phyloP scores from a whole-genome alignment of 2,888 invertebrate genomes.

The Altica lythri region DNA sequence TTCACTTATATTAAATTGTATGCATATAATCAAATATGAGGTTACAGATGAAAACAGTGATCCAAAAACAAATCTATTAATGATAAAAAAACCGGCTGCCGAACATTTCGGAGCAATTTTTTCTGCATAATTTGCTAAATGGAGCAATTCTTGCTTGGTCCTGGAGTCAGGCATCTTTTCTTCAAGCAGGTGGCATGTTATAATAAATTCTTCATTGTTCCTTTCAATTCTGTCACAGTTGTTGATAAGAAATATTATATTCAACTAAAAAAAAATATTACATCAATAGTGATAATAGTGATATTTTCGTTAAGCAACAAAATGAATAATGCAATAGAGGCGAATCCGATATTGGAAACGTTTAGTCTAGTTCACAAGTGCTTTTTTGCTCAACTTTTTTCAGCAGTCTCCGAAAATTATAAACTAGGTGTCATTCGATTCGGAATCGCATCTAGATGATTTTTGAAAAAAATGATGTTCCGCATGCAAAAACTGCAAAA shows the following conservation, averaged over 20 bases:
- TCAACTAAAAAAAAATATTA: conserved; percentile 12
- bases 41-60: conserved; percentile 12
- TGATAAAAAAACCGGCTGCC: conserved; percentile 19
- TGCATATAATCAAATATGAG: conserved; percentile 20
- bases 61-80: conserved; percentile 15
- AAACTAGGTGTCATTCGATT: no score
- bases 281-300: no score
- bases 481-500: no score
- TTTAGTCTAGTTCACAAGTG: no score
- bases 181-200: conserved; percentile 3
- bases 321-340: no score
- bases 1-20: conserved; percentile 14
- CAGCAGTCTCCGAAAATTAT: no score
- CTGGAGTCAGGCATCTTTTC: conserved; percentile 1
- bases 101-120: conserved; percentile 13
- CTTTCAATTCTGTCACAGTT: conserved; percentile 12
- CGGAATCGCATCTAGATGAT: no score
- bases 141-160: not conserved
- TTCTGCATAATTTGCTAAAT: conserved; percentile 4
- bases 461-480: no score
- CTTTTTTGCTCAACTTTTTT: no score
- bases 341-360: no score
- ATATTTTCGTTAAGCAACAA: no score
- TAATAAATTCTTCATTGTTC: not conserved
- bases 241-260: conserved; percentile 1